These are phyloP conservation scores for Blastobasis adustella DNA, from an alignment of 2,888 invertebrate species.

Conservation along the genomic window DNA sequence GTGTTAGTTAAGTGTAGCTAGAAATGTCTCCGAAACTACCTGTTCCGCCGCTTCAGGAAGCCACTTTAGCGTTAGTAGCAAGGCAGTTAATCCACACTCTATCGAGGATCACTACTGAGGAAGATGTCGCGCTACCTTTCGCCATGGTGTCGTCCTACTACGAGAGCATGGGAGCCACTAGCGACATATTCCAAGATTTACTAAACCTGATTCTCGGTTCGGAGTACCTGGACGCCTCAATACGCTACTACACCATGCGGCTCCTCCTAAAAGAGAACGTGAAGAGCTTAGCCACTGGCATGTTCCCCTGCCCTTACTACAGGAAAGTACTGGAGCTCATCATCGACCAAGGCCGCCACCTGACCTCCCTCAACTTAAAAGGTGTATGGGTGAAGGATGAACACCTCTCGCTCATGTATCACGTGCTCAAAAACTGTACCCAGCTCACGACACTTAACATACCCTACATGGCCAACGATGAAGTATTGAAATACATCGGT, in stretches of 20 bases:
- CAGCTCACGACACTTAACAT: constrained; percentile 77
- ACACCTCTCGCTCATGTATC: constrained; percentile 76
- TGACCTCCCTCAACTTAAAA: constrained; percentile 79
- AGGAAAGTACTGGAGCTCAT: constrained; percentile 80
- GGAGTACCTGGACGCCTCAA: constrained; percentile 79
- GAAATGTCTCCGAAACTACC: constrained; percentile 79
- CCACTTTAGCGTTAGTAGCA: constrained; percentile 76
- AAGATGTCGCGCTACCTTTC: constrained; percentile 74
- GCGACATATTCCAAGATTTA: constrained; percentile 81
- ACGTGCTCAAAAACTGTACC: constrained; percentile 74
- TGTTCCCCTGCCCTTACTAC: constrained; percentile 83
- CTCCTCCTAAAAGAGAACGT: constrained; percentile 79
- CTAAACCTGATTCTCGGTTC: constrained; percentile 78
- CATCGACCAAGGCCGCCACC: constrained; percentile 76
- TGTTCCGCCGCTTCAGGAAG: constrained; percentile 75
- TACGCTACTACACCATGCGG: constrained; percentile 79
- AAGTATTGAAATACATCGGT: constrained; percentile 76
- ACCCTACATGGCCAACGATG: constrained; percentile 82
- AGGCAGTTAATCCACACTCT: constrained; percentile 77
- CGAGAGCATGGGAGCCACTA: constrained; percentile 76
- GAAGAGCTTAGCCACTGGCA: constrained; percentile 78
- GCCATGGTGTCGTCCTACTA: constrained; percentile 77
- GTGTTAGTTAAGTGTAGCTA: constrained; percentile 27
- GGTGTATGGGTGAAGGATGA: constrained; percentile 85
- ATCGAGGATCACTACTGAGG: constrained; percentile 75